A percentile compares a stretch with the other conserved stretches of the same genome.
phyloP scores from a whole-genome alignment of 2,888 invertebrate species.

The Gastrophysa polygoni region DNA sequence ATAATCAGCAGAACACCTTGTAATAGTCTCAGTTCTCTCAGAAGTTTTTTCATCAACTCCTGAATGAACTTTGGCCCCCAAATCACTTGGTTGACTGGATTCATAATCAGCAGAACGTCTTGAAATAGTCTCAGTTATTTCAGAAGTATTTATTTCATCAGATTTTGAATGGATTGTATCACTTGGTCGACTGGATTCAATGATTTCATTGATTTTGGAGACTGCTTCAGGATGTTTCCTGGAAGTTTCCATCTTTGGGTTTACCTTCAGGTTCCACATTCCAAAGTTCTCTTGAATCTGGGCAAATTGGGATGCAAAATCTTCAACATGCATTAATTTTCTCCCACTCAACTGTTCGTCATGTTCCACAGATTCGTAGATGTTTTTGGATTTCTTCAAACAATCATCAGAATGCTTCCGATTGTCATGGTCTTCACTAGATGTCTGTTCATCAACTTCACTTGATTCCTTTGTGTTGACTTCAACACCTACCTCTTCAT shows the following conservation, averaged over 20 bases:
- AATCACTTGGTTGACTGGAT: no score
- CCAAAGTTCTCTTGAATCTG: slow-evolving; percentile 40
- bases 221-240: neutral
- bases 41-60: neutral
- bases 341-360: slow-evolving; percentile 28
- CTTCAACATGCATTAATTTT: slow-evolving; percentile 40
- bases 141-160: neutral
- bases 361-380: slow-evolving; percentile 22
- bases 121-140: neutral
- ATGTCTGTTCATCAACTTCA: slow-evolving; percentile 10
- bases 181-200: slow-evolving; percentile 16
- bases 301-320: slow-evolving; percentile 40
- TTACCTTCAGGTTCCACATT: slow-evolving; percentile 30
- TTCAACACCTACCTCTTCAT: no score
- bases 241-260: neutral
- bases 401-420: neutral
- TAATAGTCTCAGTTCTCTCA: neutral
- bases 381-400: neutral
- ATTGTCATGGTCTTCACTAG: slow-evolving; percentile 21
- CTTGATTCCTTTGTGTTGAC: neutral
- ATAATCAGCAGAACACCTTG: slow-evolving; percentile 49
- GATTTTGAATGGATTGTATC: no score
- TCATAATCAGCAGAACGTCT: slow-evolving; percentile 49
- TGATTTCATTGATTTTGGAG: no score
- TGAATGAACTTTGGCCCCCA: no score